These are phyloP conservation scores for Coregonus suidteri DNA, from an alignment of 2,797 vertebrate genomes.

Conservation along the genomic window DNA sequence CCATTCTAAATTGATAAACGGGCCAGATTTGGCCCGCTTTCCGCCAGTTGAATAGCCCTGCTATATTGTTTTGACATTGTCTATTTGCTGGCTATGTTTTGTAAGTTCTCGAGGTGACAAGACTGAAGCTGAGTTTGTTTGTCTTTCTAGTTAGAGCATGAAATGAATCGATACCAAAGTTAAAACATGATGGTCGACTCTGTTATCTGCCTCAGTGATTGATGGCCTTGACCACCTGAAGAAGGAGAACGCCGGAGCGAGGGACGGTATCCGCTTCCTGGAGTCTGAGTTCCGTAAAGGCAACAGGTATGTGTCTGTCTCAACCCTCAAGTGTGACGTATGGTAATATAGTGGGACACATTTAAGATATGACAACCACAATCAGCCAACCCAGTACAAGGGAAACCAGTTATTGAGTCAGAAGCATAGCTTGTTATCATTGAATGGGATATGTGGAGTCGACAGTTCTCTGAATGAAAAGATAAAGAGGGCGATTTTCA, in stretches of 20 bases:
- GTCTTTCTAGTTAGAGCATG: neutral
- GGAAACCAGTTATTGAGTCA: no score
- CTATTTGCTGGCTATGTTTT: neutral
- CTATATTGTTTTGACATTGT: neutral
- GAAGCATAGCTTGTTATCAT: no score
- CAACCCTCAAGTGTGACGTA: neutral
- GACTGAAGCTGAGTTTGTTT: neutral
- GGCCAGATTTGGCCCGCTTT: no score
- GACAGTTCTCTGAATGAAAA: no score
- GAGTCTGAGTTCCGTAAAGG: constrained; percentile 97
- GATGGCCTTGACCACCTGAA: constrained; percentile 94
- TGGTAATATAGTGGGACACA: neutral
- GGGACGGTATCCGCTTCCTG: constrained; percentile 93
- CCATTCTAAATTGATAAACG: no score
- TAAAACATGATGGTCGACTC: neutral
- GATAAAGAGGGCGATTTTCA: no score
- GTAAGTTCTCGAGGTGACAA: neutral
- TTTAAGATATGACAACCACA: neutral
- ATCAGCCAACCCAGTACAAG: neutral
- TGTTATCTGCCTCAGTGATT: constrained; percentile 79
- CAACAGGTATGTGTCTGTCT: constrained; percentile 80
- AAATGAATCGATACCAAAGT: neutral
- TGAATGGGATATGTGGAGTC: no score
- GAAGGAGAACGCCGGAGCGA: constrained; percentile 90
- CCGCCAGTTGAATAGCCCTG: neutral